phyloP scores from a whole-genome alignment of 2,888 invertebrate species.

The Coronaproctus castanopsis region DNA sequence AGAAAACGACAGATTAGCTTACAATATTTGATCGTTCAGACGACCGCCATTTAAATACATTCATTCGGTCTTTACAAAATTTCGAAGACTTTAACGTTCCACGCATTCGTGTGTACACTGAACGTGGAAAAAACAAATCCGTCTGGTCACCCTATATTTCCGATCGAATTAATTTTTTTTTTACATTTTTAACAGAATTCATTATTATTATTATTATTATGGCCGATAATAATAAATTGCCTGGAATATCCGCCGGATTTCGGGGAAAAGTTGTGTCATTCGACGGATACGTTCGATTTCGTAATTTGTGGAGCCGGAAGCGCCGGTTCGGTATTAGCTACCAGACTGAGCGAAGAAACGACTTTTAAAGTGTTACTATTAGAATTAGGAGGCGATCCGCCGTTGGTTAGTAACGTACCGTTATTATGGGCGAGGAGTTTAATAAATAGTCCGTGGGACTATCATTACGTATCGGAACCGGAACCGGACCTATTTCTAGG shows the following conservation, averaged over 20 bases:
- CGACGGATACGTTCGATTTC: constrained; percentile 1
- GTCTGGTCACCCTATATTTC: too few relatives aligned
- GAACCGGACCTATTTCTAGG: constrained; percentile 8
- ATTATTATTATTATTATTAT: too few relatives aligned
- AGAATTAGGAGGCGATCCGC: constrained; percentile 13
- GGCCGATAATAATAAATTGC: too few relatives aligned
- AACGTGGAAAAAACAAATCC: too few relatives aligned
- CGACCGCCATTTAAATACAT: too few relatives aligned
- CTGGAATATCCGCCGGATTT: neutral
- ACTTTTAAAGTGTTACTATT: constrained; percentile 13
- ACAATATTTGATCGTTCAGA: too few relatives aligned
- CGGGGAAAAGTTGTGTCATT: neutral
- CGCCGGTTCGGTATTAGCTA: constrained; percentile 12
- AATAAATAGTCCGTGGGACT: constrained; percentile 7
- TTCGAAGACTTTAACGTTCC: too few relatives aligned
- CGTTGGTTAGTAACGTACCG: constrained; percentile 7
- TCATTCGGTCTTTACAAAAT: too few relatives aligned
- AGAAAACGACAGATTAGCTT: too few relatives aligned
- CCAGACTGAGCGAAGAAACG: constrained; percentile 13
- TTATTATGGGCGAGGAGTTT: constrained; percentile 1
- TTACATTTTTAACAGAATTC: too few relatives aligned
- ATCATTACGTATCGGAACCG: constrained; percentile 11
- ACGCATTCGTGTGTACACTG: too few relatives aligned
- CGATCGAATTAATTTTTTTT: too few relatives aligned
- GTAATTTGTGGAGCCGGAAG: constrained; percentile 13